Evolutionary conservation across 1,140 invertebrate genomes (phyloP).

Genomic region (Ganaspis sp.): DNA sequence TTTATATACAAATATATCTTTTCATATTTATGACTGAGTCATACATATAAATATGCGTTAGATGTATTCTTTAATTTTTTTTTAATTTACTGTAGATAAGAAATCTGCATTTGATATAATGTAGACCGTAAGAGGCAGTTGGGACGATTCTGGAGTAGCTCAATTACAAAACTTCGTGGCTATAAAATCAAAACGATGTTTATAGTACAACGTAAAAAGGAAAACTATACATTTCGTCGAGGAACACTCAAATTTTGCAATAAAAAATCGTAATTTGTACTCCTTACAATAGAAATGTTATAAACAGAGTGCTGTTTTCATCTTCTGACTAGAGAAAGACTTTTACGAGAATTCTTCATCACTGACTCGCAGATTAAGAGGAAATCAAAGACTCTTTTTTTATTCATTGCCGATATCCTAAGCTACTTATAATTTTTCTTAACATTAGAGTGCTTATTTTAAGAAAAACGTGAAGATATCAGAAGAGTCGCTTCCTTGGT

Average conservation of each 20-base stretch:
- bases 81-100: constrained; percentile 7
- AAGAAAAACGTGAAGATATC: constrained; percentile 21
- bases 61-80: neutral
- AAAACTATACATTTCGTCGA: neutral
- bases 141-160: constrained; percentile 23
- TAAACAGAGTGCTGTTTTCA: constrained; percentile 17
- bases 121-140: constrained; percentile 22
- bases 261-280: constrained; percentile 26
- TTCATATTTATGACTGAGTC: constrained; percentile 20
- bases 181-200: neutral
- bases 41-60: constrained; percentile 24
- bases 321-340: constrained; percentile 19
- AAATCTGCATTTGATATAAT: constrained; percentile 29
- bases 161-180: neutral
- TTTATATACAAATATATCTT: constrained; percentile 26
- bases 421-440: constrained; percentile 15
- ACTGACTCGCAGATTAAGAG: constrained; percentile 9
- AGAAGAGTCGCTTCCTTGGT: constrained; percentile 29
- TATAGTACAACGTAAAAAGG: neutral
- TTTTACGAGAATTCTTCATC: neutral
- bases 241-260: neutral
- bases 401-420: neutral
- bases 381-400: neutral
- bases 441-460: constrained; percentile 14
- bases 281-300: neutral